Evolutionary conservation across 2,888 invertebrate species (phyloP), one percentile per base, ranked within the genome.

Genomic region (Lepetodrilus schrolli): DNA sequence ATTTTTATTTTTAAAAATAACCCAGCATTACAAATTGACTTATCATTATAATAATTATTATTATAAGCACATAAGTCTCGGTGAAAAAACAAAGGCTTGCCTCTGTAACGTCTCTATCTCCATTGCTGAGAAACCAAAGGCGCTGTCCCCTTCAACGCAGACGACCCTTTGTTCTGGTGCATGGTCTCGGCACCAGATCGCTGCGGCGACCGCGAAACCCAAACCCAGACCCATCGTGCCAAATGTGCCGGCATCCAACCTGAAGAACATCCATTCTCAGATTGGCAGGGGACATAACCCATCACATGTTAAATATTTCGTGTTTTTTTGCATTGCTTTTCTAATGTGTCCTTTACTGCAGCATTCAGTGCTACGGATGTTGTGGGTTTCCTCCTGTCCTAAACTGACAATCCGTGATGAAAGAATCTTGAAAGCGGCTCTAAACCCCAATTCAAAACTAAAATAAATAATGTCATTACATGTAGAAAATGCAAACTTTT

Each of bases 81-180:
- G n/a, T 23, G 7, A 49, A 20, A 49, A 7, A 5, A 8, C 10
- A 8, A 10, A 1, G 21, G 20, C 74, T 26, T 82, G 93, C 93
- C 94, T 92, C 88, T 95, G 94, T 94, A 98, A 96, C 0, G 98
- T 99, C 92, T 99, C 99, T 30, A 98, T 93, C 92, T 99, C 99
- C 97, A 98, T 97, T 86, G 96, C 98, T 30, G 97, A 97, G 92
- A 99, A 99, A 1, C 99, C 99, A 91, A 99, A 98, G 0, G 98
- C 99, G 49, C 97, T 97, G 90, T 99, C 99, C 0, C 98, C 98
- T 91, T 98, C 97, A 0, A 98, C 95, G 89, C 98, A 98, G 72
- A 98, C 92, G 0, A 99, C 97, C 78, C 94, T 93, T 88, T 96
- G 96, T 0, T 92, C 92, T 0, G 96, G 96, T 7, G 93, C 93